Percentiles rank a stretch among this genome's conserved stretches.
These are phyloP conservation scores for Chromobotia macracanthus DNA, from an alignment of 2,797 vertebrate species.

Conservation along the genomic window DNA sequence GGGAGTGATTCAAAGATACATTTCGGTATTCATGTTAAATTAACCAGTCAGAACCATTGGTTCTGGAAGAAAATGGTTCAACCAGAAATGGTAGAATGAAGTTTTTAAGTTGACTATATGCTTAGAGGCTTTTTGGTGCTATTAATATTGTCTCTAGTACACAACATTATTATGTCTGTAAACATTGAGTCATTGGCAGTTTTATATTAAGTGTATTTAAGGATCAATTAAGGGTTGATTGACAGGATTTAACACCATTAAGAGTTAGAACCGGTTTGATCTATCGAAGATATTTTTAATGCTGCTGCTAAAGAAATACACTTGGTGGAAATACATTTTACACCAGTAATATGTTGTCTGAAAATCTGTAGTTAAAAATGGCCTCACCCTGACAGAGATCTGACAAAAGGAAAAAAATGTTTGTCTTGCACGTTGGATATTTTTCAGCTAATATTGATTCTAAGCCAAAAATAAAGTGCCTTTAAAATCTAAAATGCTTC, in stretches of 20 bases:
- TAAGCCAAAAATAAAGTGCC: slow-evolving; percentile 80
- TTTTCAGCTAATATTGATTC: slow-evolving; percentile 76
- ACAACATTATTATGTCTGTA: too few relatives aligned
- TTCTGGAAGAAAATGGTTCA: too few relatives aligned
- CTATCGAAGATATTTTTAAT: not conserved
- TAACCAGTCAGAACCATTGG: too few relatives aligned
- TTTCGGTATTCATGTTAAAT: too few relatives aligned
- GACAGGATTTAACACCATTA: not conserved
- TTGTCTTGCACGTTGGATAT: slow-evolving; percentile 72
- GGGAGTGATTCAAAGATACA: too few relatives aligned
- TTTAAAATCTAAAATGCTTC: slow-evolving; percentile 77
- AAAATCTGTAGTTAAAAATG: not conserved
- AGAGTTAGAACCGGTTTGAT: not conserved
- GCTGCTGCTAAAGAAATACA: not conserved
- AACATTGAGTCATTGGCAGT: not conserved
- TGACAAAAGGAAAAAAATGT: slow-evolving; percentile 36
- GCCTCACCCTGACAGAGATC: slow-evolving; percentile 1
- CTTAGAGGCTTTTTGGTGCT: not conserved
- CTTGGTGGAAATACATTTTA: not conserved
- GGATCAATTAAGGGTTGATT: not conserved
- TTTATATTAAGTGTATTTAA: not conserved
- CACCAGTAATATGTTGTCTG: not conserved
- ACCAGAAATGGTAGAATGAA: not conserved
- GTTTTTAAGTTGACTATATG: not conserved
- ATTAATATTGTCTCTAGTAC: not conserved